Base-by-base conservation (phyloP, 2,888 invertebrate genomes). In the Tetheella fluctuosa region DNA sequence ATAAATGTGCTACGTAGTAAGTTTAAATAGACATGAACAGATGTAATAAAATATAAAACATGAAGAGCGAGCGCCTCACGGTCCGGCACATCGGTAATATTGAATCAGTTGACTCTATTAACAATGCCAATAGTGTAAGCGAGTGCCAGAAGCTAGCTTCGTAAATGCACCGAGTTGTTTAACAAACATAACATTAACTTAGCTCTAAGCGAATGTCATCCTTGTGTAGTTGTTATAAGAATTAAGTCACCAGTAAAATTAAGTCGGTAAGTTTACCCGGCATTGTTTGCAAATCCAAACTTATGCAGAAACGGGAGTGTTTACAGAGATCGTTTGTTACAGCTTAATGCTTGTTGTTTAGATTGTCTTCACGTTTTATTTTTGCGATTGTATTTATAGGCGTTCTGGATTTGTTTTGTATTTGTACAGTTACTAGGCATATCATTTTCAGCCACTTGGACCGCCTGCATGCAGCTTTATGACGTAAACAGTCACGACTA, bases 61-160 rank as follows among this genome's bases (percentile, higher is more conserved):
- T 72, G 65, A 70, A 73, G 69, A 74, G 67, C 72, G 69, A 73
- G 69, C 73, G 73, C 67, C 74, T 13, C 73, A 76, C 70, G 68
- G 70, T 64, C 70, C 66, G 58, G 71, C 73, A 71, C 82, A 80
- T 84, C 85, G 81, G 88, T 88, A 86, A 86, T 85, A 89, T 89
- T 86, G 84, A 88, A 88, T 88, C 86, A 84, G 86, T 85, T 81
- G 81, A 85, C 82, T 87, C 79, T 86, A 89, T 89, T 89, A 89
- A 88, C 89, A 87, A 87, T 88, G 89, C 87, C 88, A 88, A 88
- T 88, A 86, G 75, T 83, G 81, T 79, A 80, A 80, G 77, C 81
- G 79, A 82, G 71, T 77, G 81, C 81, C 74, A 79, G 77, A 76
- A 83, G 83, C 85, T 77, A 83, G 83, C 84, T 82, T 77, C 82